Evolutionary conservation across 2,113 vertebrate genomes (phyloP), one percentile per base, ranked within the genome.

Genomic region (Trematocara zebra): DNA sequence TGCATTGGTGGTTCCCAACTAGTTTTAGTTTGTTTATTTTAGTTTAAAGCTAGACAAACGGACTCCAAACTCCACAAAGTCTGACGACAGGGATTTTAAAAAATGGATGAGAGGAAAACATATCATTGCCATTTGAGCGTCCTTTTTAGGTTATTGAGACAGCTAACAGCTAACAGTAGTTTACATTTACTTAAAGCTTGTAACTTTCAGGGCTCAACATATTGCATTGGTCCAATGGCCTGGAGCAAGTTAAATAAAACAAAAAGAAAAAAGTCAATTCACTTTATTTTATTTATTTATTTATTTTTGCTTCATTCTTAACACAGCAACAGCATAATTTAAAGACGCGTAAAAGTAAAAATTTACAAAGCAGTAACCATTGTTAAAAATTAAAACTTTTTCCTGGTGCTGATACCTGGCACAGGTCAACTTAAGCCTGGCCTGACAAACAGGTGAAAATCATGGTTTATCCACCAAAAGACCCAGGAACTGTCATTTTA

Each of bases 321-420:
- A 35, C 31, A 61, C 9, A n/a, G 57, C 57, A 61, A 35, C 57
- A 61, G 0, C 17, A 61, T 35, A 3, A 61, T 61, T 61, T 35
- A 61, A 64, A 1, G 1, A 61, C 0, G 0, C 1, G 0, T 0
- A 7, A 35, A 61, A n/a, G 5, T 59, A 59, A 0, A 31, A 9
- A 33, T 18, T 56, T 54, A 54, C 6, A 54, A 54, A 23, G 6
- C 2, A 33, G 59, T 11, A 3, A 35, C 59, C 31, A 35, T 35
- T 64, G 59, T 35, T 11, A n/a, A 61, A 61, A 11, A 2, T 0
- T 1, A 0, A 2, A 53, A 23, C n/a, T 0, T 3, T 4, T 53
- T 42, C n/a, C 64, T 69, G 64, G 7, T 69, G 64, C 64, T 4
- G n/a, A 23, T 69, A 23, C 37, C 1, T 0, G 35, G 11, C n/a